Conservation (phyloP, 2,797 vertebrate genomes). For the Sebastes jordani region DNA sequence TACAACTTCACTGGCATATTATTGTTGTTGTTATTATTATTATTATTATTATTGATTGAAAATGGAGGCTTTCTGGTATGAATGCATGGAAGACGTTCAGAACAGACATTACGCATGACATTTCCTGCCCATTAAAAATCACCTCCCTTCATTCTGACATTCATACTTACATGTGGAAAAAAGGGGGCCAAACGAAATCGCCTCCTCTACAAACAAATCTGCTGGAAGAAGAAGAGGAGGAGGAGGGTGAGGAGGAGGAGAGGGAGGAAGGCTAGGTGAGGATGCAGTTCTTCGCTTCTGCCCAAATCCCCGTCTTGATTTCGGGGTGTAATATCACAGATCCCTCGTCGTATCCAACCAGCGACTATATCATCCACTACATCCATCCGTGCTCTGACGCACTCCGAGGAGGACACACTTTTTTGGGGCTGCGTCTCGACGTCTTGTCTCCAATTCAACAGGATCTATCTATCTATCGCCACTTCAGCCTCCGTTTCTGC, state of each 20-base stretch:
- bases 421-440: constrained; percentile 70
- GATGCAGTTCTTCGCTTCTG: constrained; percentile 73
- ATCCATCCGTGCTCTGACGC: constrained; percentile 77
- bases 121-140: constrained; percentile 39
- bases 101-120: constrained; percentile 66
- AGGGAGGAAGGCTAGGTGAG: constrained; percentile 65
- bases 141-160: constrained; percentile 49
- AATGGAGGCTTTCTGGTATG: constrained; percentile 3
- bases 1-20: constrained; percentile 37
- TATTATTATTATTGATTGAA: background rate
- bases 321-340: constrained; percentile 57
- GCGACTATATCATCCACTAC: constrained; percentile 65
- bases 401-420: constrained; percentile 79
- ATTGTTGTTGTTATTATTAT: background rate
- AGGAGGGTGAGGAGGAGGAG: constrained; percentile 40
- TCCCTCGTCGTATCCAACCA: constrained; percentile 67
- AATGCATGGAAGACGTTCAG: constrained; percentile 47
- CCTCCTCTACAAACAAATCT: constrained; percentile 64
- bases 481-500: constrained; percentile 76
- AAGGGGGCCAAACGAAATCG: constrained; percentile 64
- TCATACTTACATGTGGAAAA: constrained; percentile 78
- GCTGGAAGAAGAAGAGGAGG: constrained; percentile 56
- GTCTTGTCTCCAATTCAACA: constrained; percentile 82
- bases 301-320: constrained; percentile 70
- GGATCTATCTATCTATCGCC: constrained; percentile 72